Conservation (phyloP, 1,140 invertebrate species). For the Diploscapter pachys region DNA sequence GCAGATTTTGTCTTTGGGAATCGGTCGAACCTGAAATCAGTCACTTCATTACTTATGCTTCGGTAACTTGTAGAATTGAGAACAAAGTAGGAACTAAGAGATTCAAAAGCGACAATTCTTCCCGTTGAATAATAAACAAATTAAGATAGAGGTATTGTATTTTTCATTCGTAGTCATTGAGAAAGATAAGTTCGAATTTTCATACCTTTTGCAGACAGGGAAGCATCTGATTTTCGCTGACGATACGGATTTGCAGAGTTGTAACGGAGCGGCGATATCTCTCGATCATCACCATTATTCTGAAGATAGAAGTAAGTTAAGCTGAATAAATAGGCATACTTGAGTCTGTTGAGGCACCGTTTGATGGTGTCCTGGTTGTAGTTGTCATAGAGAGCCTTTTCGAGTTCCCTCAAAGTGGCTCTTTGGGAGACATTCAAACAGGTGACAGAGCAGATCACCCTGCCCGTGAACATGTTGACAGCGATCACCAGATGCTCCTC, state of each 20-base stretch:
- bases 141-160: too few species aligned
- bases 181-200: neutral
- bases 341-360: slow-evolving; percentile 1
- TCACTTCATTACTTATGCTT: neutral
- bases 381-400: slow-evolving; percentile 14
- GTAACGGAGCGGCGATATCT: slow-evolving; percentile 23
- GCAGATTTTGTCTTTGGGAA: slow-evolving; percentile 13
- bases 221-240: slow-evolving; percentile 20
- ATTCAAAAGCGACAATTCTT: too few species aligned
- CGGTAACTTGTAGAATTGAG: too few species aligned
- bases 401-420: slow-evolving; percentile 8
- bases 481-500: slow-evolving; percentile 35
- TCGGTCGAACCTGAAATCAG: neutral
- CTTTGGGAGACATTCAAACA: too few species aligned
- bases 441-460: slow-evolving; percentile 28
- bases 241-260: slow-evolving; percentile 30
- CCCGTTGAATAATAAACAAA: too few species aligned
- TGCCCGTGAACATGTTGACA: slow-evolving; percentile 40
- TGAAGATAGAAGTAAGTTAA: slow-evolving; percentile 13
- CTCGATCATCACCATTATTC: slow-evolving; percentile 32
- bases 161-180: too few species aligned
- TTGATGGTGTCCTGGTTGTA: neutral
- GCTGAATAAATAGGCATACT: slow-evolving; percentile 9
- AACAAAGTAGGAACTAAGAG: too few species aligned
- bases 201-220: slow-evolving; percentile 24